Base-by-base conservation (phyloP, 2,888 invertebrate genomes). In the Dynastes hyllus region DNA sequence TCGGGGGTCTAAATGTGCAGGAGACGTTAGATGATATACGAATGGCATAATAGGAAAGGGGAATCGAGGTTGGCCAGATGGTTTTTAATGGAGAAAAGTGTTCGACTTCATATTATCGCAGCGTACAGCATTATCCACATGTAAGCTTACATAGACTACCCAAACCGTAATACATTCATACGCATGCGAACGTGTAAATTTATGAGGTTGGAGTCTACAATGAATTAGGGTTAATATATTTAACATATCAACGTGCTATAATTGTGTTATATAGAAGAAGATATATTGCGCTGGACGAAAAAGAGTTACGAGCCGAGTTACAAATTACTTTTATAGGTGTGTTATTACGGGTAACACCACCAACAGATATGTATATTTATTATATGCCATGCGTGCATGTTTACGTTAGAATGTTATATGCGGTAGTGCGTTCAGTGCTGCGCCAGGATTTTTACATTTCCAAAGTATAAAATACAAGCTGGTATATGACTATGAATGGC, bases 1-100 rank as follows among this genome's bases (percentile, higher is more conserved):
- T 40, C 66, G 16, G 40, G 22, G 63, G 27, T 61, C 51, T 69
- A 69, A 51, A 69, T 29, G 50, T 50, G 37, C 37, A 71, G 53
- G 22, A 50, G n/a, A 51, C 53, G 32, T 51, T 51, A 51, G 53
- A 58, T 22, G 9, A 22, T 58, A 58, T 29, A 51, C 29, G 53
- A 32, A 70, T 69, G 53, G 55, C n/a, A 58, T 22, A 58, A 58
- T 66, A 53, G 55, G 51, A 66, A 76, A 78, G 76, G 69, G 80
- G 80, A 76, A 70, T 76, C 70, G 75, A 76, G 76, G 76, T 55
- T 76, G 78, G 70, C 78, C 80, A 80, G 78, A 80, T 80, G 80
- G 80, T 76, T 78, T 75, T 80, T 66, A 75, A 75, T 65, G 63
- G 55, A 77, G 69, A 77, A 77, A 77, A 61, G 50, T 69, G 45